Evolutionary conservation across 2,797 vertebrate genomes (phyloP), one percentile per base, ranked within the genome.

Genomic region (Premnoplex brunnescens): DNA sequence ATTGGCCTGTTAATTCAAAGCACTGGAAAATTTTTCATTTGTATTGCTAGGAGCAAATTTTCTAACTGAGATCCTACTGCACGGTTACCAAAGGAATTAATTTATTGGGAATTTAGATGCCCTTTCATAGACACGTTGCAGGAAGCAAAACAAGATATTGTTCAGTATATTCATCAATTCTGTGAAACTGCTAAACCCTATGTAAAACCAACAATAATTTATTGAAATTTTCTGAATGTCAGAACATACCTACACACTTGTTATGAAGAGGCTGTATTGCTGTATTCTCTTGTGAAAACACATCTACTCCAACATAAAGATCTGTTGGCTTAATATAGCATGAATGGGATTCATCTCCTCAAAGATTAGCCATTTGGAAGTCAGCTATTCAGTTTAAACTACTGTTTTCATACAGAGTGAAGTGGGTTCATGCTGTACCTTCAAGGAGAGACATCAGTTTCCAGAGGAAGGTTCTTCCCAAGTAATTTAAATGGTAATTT

Each of bases 1-100:
- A 93, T 95, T 93, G 77, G 71, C 36, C 37, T 83, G 12, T 39
- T 91, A 78, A 81, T 91, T 84, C 82, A 95, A 91, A 67, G 72
- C 59, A 68, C 63, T 88, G 72, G 72, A 68, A 92, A 94, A 94
- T 74, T 2, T 89, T 81, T 77, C 14, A n/a, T 58, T 92, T 80
- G 77, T 84, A 68, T 48, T 94, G 21, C 48, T 85, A 67, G 22
- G 82, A 92, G 15, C 74, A 62, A 93, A 82, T 93, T 89, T 64
- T 88, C 32, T 76, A 84, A 92, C 71, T 69, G 23, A 64, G 78
- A 18, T 76, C 39, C 54, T 81, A 77, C 56, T 83, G 46, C 46
- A 49, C 39, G 16, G 21, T 69, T 91, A 78, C 44, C 74, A 83
- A 85, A 80, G 39, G 27, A 90, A 83, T 80, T 34, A 43, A 48